These are phyloP conservation scores for Crematogaster levior DNA, from an alignment of 2,888 invertebrate genomes.

Conservation along the genomic window DNA sequence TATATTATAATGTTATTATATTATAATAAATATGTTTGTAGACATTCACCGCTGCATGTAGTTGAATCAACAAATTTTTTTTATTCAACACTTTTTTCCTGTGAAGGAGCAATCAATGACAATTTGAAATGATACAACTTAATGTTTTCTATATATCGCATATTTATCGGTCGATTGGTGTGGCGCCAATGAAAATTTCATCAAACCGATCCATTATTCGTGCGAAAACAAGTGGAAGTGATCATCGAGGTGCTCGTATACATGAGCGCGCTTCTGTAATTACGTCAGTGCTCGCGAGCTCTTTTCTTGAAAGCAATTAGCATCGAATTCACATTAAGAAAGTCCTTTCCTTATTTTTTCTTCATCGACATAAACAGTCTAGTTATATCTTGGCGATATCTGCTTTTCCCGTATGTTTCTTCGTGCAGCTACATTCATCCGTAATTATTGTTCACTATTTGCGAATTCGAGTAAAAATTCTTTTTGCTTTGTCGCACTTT, in stretches of 20 bases:
- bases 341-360: constrained; percentile 23
- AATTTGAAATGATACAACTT: neutral
- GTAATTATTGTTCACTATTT: neutral
- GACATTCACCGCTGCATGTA: no score
- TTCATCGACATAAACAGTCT: constrained; percentile 12
- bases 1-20: no score
- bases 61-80: no score
- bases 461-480: neutral
- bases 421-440: neutral
- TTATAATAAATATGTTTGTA: no score
- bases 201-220: neutral
- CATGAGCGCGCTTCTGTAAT: constrained; percentile 1
- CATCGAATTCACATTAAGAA: constrained; percentile 10
- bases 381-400: constrained; percentile 22
- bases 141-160: neutral
- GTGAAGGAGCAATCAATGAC: no score
- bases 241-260: constrained; percentile 18
- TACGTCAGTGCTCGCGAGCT: constrained; percentile 22
- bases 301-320: constrained; percentile 25
- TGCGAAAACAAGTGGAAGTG: neutral
- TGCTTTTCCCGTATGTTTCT: constrained; percentile 13
- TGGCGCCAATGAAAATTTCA: neutral
- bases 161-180: constrained; percentile 22
- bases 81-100: no score
- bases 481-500: neutral